These are phyloP conservation scores for Micropterix aruncella DNA, from an alignment of 2,888 invertebrate species.

Conservation along the genomic window DNA sequence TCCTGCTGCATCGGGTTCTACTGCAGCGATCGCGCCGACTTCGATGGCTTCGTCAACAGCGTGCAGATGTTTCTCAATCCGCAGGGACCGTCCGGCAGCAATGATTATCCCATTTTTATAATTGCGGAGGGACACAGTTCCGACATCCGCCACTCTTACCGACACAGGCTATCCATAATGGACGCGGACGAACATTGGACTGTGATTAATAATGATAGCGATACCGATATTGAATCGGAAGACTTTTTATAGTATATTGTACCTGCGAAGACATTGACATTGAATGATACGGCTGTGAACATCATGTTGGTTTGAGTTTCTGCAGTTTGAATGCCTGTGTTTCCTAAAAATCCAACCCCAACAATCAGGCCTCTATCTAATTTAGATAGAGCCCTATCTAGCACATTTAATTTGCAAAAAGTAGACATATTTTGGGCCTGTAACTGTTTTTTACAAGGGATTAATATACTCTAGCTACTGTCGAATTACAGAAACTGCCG, in stretches of 20 bases:
- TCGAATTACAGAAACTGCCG: too few species aligned
- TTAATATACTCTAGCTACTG: too few species aligned
- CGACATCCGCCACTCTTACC: constrained; percentile 41
- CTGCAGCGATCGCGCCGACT: constrained; percentile 59
- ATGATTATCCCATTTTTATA: constrained; percentile 73
- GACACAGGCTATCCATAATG: constrained; percentile 37
- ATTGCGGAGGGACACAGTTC: constrained; percentile 59
- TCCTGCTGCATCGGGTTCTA: constrained; percentile 88
- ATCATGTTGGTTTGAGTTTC: too few species aligned
- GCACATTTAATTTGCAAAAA: too few species aligned
- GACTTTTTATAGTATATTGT: constrained; percentile 41
- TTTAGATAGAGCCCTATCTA: too few species aligned
- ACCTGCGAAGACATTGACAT: too few species aligned
- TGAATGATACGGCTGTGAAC: too few species aligned
- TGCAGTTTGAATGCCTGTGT: too few species aligned
- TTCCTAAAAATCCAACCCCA: too few species aligned
- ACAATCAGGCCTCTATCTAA: too few species aligned
- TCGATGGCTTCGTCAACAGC: constrained; percentile 58
- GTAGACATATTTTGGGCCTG: too few species aligned
- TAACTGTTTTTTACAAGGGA: too few species aligned
- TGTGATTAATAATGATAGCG: constrained; percentile 36
- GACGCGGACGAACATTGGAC: constrained; percentile 38
- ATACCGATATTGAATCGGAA: constrained; percentile 55
- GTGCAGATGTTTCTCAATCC: constrained; percentile 44
- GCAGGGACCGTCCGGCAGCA: constrained; percentile 30